Base-by-base conservation (phyloP, 2,113 vertebrate species). In the Chitala chitala region DNA sequence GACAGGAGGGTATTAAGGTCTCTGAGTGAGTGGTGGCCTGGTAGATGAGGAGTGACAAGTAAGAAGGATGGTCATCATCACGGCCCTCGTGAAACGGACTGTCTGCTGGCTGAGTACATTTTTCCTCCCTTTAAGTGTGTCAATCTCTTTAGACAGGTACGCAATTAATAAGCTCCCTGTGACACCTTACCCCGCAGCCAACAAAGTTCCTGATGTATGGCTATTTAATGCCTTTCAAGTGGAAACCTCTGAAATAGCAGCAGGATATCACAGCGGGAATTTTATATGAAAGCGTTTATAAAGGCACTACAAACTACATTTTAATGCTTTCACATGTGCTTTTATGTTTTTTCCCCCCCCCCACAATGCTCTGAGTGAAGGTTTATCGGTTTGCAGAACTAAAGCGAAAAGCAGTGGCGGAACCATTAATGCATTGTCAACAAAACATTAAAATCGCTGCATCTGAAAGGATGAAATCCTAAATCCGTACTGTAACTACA, bases 61-160 rank as follows among this genome's bases (percentile, higher is more conserved):
- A 15, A 69, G 73, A 75, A 33, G 26, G 64, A 75, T 75, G 53
- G 40, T 78, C 76, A 85, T 83, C 81, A 87, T 87, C 82, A 86
- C 75, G 73, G 77, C 74, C 58, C 66, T 55, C 26, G 72, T 74
- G 79, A 56, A 74, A 63, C 53, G 59, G 72, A 42, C 69, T 84
- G 66, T 64, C 59, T 65, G 73, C 73, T 76, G 68, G 78, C 50
- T 74, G 63, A 44, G 63, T 42, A 48, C 64, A 72, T 76, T 58
- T 59, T 56, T 42, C 77, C 48, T 75, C 72, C 76, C 77, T 76
- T 75, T 64, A 75, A 72, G 64, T 51, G 29, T 77, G 69, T 82
- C 82, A 83, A 80, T 84, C 80, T 80, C 69, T 75, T 79, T 33
- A 79, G 87, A 85, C 85, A 81, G 66, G 76, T 80, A 78, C 82